Evolutionary conservation across 2,797 vertebrate species (phyloP).

Genomic region (Sebastes iracundus): DNA sequence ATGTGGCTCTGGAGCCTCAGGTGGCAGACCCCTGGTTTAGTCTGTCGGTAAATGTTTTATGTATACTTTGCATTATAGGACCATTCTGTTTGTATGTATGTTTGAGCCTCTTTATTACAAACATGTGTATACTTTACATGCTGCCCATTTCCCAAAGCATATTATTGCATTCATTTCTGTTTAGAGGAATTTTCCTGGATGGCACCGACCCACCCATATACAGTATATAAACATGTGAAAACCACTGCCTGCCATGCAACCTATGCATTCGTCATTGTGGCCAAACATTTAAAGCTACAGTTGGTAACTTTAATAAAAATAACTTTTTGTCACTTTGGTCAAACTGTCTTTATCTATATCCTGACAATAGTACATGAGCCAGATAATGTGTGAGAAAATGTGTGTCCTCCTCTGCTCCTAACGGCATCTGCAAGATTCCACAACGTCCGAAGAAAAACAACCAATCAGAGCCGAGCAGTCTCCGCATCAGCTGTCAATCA

Average conservation of each 20-base stretch:
- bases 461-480: too few species aligned
- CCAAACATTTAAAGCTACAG: neutral
- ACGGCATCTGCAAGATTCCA: too few species aligned
- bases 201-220: neutral
- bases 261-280: neutral
- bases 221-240: neutral
- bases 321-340: fast-evolving
- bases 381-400: fast-evolving
- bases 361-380: fast-evolving
- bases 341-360: neutral
- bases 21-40: neutral
- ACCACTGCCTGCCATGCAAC: neutral
- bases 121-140: neutral
- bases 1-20: too few species aligned
- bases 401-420: neutral
- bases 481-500: too few species aligned
- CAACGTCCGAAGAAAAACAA: too few species aligned
- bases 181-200: neutral
- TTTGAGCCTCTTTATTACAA: neutral
- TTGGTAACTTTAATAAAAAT: fast-evolving
- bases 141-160: neutral
- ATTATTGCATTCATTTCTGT: neutral
- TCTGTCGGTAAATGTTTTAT: too few species aligned
- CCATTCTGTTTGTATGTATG: neutral
- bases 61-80: neutral